Evolutionary conservation across 1,140 invertebrate species (phyloP).

Genomic region (Pomacea maculata): DNA sequence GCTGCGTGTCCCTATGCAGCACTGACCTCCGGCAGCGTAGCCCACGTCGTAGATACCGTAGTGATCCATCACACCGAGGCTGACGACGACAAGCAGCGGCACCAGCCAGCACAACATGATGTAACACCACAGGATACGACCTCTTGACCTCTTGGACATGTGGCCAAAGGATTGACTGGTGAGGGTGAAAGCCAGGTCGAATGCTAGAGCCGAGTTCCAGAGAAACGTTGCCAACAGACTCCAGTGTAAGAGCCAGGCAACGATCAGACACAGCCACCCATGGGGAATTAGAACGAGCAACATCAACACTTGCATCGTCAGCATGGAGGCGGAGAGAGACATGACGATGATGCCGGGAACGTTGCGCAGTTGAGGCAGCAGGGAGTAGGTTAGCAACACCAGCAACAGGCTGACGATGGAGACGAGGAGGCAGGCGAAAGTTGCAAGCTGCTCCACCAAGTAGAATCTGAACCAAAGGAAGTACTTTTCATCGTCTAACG

Average conservation of each 20-base stretch:
- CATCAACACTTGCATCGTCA: slow-evolving; percentile 64
- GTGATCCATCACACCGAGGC: slow-evolving; percentile 7
- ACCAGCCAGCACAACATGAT: slow-evolving; percentile 1
- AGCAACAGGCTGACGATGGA: slow-evolving; percentile 27
- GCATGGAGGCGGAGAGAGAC: slow-evolving; percentile 63
- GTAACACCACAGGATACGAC: not conserved
- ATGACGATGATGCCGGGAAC: slow-evolving; percentile 67
- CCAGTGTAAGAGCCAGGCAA: slow-evolving; percentile 67
- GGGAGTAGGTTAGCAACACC: slow-evolving; percentile 57
- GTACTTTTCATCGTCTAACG: not conserved
- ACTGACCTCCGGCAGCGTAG: slow-evolving; percentile 27
- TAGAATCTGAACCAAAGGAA: not conserved
- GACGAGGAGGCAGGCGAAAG: not conserved
- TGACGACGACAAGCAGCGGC: not conserved
- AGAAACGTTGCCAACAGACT: slow-evolving; percentile 68
- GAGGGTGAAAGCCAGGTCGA: slow-evolving; percentile 72
- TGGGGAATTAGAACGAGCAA: slow-evolving; percentile 27
- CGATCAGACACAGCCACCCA: slow-evolving; percentile 35
- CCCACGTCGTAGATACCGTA: not conserved
- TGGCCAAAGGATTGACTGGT: slow-evolving; percentile 33
- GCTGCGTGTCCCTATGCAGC: slow-evolving; percentile 60
- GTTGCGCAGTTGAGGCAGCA: slow-evolving; percentile 65
- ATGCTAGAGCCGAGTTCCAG: slow-evolving; percentile 70
- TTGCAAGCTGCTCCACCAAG: not conserved
- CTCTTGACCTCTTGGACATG: not conserved